Conservation (phyloP, 2,113 vertebrate species). For the Hiodon alosoides region DNA sequence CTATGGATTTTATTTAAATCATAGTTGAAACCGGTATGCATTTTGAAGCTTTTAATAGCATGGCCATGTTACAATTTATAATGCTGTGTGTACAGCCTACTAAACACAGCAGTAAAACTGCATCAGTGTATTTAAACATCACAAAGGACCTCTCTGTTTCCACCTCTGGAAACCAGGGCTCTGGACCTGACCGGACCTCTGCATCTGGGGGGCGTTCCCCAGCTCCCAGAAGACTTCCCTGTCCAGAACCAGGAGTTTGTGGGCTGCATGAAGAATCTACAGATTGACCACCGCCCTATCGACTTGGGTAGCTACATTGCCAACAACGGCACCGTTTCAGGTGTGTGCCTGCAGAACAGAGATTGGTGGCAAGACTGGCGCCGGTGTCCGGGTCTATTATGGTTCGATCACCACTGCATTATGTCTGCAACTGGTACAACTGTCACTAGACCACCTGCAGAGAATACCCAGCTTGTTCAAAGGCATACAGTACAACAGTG, state of each 20-base stretch:
- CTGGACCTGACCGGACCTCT: conserved; percentile 88
- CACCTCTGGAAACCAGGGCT: conserved; percentile 61
- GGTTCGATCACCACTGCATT: background rate
- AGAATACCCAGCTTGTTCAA: no score
- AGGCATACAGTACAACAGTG: no score
- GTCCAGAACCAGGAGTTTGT: conserved; percentile 78
- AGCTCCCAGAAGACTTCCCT: conserved; percentile 84
- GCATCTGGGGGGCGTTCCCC: conserved; percentile 82
- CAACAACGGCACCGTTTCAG: conserved; percentile 87
- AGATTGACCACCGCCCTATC: conserved; percentile 73
- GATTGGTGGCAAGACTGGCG: background rate
- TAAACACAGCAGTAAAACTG: no score
- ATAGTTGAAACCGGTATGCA: no score
- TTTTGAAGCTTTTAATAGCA: no score
- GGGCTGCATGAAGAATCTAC: conserved; percentile 85
- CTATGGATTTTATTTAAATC: no score
- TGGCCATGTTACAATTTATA: no score
- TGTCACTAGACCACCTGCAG: background rate
- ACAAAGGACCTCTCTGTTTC: background rate
- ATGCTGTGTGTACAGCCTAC: no score
- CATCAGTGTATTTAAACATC: no score
- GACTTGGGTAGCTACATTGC: conserved; percentile 90
- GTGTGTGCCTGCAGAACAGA: conserved; percentile 42
- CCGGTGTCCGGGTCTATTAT: background rate
- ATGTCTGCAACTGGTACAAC: no score